Conservation (phyloP, 92 coral and sea anemone genomes). For the Zoanthus sociatus region DNA sequence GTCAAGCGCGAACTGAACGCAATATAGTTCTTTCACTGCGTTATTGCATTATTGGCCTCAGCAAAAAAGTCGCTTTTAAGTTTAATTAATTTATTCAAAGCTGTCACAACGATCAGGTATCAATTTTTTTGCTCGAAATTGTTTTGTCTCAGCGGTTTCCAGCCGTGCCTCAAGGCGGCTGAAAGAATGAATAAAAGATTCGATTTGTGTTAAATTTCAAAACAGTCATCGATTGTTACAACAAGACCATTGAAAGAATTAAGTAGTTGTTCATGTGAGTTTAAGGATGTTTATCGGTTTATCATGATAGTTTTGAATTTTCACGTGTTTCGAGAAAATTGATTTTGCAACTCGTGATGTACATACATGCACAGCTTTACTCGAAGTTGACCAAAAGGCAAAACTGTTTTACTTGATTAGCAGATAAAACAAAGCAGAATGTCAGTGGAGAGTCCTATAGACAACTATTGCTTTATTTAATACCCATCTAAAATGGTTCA, state of each 20-base stretch:
- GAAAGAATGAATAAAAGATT: constrained; percentile 9
- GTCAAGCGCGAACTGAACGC: neutral
- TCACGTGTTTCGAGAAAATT: constrained; percentile 24
- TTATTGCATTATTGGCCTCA: neutral
- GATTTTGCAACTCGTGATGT: neutral
- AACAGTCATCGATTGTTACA: neutral
- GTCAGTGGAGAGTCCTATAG: neutral
- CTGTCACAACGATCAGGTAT: neutral
- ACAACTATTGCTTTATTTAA: neutral
- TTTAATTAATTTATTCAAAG: neutral
- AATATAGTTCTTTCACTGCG: neutral
- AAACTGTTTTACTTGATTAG: neutral
- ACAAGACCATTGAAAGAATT: neutral
- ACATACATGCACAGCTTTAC: neutral
- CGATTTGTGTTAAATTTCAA: neutral
- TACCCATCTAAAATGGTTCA: neutral
- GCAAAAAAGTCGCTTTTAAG: neutral
- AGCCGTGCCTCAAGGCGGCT: constrained; percentile 22
- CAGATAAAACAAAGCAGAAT: neutral
- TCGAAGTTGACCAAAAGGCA: neutral
- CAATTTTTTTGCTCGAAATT: neutral
- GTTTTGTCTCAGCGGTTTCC: constrained; percentile 1
- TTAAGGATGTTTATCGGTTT: neutral
- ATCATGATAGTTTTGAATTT: neutral
- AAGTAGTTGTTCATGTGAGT: neutral